These are phyloP conservation scores for Syrrhaptes paradoxus DNA, from an alignment of 2,113 vertebrate species.

Conservation along the genomic window DNA sequence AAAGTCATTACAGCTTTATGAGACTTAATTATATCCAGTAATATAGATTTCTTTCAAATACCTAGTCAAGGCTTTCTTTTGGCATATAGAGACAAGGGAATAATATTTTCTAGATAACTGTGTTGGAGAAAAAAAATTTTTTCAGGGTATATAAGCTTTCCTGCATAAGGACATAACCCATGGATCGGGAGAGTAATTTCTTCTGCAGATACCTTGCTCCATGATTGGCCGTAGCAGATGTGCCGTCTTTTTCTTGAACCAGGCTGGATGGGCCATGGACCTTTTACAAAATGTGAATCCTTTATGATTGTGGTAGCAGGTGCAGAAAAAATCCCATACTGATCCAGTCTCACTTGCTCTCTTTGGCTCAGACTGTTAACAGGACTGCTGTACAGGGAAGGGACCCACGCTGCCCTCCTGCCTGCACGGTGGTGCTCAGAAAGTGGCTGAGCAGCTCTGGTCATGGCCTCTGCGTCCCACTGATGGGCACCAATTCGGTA, in stretches of 20 bases:
- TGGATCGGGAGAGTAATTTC: not conserved
- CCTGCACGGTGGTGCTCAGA: accelerated
- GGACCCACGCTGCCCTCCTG: not conserved
- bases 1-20: constrained; percentile 47
- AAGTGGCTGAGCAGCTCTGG: not conserved
- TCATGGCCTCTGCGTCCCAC: not conserved
- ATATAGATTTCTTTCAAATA: not conserved
- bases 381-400: not conserved
- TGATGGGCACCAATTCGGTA: not conserved
- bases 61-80: not conserved
- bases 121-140: not conserved
- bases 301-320: not conserved
- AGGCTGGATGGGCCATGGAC: accelerated
- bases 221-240: not conserved
- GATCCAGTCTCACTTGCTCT: not conserved
- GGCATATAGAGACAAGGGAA: not conserved
- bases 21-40: constrained; percentile 48
- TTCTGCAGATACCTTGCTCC: not conserved
- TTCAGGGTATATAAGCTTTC: not conserved
- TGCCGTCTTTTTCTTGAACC: not conserved
- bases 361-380: not conserved
- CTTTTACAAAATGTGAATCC: not conserved
- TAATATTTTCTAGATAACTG: not conserved
- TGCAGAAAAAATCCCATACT: not conserved
- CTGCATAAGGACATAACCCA: not conserved